phyloP scores from a whole-genome alignment of 2,888 invertebrate genomes.

The Caprella mutica region DNA sequence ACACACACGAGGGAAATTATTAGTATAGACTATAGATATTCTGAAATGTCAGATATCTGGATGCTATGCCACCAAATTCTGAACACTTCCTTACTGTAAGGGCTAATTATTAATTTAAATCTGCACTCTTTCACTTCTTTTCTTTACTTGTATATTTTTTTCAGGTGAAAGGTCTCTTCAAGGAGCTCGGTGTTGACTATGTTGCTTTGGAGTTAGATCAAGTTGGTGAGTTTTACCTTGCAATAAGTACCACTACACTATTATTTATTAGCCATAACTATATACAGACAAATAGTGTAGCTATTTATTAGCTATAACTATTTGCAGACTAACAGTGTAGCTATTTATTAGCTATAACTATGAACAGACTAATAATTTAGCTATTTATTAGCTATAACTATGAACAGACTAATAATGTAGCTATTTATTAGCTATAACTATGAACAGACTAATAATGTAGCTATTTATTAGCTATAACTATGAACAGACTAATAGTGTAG shows the following conservation, averaged over 20 bases:
- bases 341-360: background rate
- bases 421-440: too few species aligned
- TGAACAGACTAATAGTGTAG: too few species aligned
- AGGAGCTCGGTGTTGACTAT: slow-evolving; percentile 39
- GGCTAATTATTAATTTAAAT: too few species aligned
- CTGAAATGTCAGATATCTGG: too few species aligned
- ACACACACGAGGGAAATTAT: too few species aligned
- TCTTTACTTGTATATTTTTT: slow-evolving; percentile 12
- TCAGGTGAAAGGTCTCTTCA: slow-evolving; percentile 45
- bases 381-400: background rate
- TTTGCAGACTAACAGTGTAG: background rate
- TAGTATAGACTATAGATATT: too few species aligned
- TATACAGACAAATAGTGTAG: background rate
- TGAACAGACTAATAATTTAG: background rate
- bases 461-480: too few species aligned
- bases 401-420: background rate
- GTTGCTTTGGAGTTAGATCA: slow-evolving; percentile 43
- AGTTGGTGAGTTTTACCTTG: slow-evolving; percentile 38
- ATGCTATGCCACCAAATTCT: too few species aligned
- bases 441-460: too few species aligned
- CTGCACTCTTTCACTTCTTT: background rate
- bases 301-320: background rate
- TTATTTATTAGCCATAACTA: background rate
- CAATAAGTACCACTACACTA: background rate
- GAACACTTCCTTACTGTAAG: too few species aligned